Base-by-base conservation (phyloP, 1,140 invertebrate genomes). In the Aphelenchoides avenae region DNA sequence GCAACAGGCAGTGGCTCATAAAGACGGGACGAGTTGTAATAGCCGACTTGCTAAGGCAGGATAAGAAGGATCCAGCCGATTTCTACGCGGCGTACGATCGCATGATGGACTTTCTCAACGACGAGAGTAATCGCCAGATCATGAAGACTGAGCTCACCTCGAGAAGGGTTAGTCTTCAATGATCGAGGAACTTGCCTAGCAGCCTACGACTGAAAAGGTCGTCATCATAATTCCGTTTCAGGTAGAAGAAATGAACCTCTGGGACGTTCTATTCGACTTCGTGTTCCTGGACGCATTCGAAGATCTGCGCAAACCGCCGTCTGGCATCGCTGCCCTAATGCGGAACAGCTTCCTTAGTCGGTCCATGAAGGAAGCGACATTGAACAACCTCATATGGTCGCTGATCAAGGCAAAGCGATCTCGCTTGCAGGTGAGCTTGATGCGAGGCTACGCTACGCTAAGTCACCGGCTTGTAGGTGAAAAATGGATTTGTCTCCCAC, bases 241-340 rank as follows among this genome's bases (percentile, higher is more conserved):
- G 57, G 68, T 67, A 1, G 65, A 67, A 39, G 29, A 33, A 3
- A 48, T 69, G 1, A 68, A 68, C 33, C 29, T 68, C 1, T 68
- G 68, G 68, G 65, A 68, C 37, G 64, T 67, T 36, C 58, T 68
- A 7, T 53, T 68, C 27, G 65, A 68, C 27, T 59, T 71, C 24
- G 49, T 68, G 9, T 26, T 71, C 15, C 26, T 68, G 33, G 68
- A 71, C 44, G 59, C 59, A 29, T 60, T 60, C 26, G 55, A 60
- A 43, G 56, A 42, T 58, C 24, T 68, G 5, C 36, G 59, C 27
- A 72, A 72, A 9, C 65, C 65, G 2, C 65, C 65, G 3, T 65
- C 68, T 13, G 52, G 51, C 15, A 67, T 71, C 29, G 24, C 39
- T 11, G 65, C 65, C 1, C 39, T 68, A 18, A 31, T 68, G 15